Conservation (phyloP, 2,888 invertebrate genomes). For the Tinea semifulvella region DNA sequence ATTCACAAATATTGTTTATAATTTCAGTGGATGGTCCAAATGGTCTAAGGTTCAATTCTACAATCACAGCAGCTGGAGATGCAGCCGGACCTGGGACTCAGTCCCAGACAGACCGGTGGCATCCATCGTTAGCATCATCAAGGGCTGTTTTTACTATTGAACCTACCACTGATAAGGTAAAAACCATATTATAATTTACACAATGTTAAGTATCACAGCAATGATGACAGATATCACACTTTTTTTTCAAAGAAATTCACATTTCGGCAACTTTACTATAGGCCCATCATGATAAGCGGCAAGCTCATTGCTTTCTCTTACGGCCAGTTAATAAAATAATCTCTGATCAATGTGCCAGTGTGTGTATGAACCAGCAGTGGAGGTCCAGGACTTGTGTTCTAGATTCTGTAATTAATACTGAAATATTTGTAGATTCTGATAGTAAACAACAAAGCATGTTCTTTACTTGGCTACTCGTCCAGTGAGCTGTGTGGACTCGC, state of each 20-base stretch:
- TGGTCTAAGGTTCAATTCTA: conserved; percentile 61
- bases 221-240: no score
- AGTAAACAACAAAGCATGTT: conserved; percentile 73
- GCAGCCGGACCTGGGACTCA: conserved; percentile 45
- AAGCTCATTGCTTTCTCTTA: no score
- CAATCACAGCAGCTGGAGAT: conserved; percentile 40
- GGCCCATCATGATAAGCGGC: no score
- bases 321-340: no score
- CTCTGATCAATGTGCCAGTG: no score
- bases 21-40: conserved; percentile 60
- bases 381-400: conserved; percentile 3
- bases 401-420: background rate
- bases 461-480: conserved; percentile 65
- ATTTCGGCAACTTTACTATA: no score
- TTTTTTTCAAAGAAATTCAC: no score
- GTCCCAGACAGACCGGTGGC: conserved; percentile 50
- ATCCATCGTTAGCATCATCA: conserved; percentile 68
- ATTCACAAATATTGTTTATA: background rate
- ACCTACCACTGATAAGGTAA: conserved; percentile 69
- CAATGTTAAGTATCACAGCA: no score
- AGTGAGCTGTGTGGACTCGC: conserved; percentile 60
- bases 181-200: no score
- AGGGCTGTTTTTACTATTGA: conserved; percentile 75
- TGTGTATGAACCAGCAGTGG: no score
- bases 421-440: conserved; percentile 66